A percentile compares a stretch with the other conserved stretches of the same genome.
These are phyloP conservation scores for Drosophila antonietae DNA, from an alignment of 2,888 invertebrate genomes.

Conservation along the genomic window DNA sequence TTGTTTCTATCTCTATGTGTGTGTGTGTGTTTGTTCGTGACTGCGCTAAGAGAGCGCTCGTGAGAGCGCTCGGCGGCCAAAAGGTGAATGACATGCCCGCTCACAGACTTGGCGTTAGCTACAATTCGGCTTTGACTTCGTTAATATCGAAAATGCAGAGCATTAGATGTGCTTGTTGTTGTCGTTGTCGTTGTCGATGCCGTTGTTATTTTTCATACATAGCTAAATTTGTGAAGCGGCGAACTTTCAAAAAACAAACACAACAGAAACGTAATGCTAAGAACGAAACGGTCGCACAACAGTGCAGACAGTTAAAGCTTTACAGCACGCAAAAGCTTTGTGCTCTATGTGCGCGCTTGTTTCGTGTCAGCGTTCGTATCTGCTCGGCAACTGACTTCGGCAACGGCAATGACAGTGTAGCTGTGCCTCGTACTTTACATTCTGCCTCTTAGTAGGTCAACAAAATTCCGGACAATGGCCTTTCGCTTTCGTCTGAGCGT, in stretches of 20 bases:
- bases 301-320: constrained; percentile 43
- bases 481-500: constrained; percentile 84
- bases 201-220: constrained; percentile 24
- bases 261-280: constrained; percentile 28
- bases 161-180: constrained; percentile 39
- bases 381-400: constrained; percentile 64
- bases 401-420: constrained; percentile 84
- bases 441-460: constrained; percentile 85
- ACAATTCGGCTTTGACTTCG: constrained; percentile 56
- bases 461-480: constrained; percentile 85
- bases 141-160: constrained; percentile 61
- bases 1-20: constrained; percentile 9
- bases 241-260: constrained; percentile 53
- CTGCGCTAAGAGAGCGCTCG: constrained; percentile 19
- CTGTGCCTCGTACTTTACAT: constrained; percentile 73
- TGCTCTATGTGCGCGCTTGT: constrained; percentile 13
- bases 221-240: constrained; percentile 47
- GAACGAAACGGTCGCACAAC: constrained; percentile 40
- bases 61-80: constrained; percentile 50
- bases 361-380: constrained; percentile 23
- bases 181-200: constrained; percentile 1
- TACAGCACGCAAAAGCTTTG: constrained; percentile 49
- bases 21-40: constrained; percentile 17
- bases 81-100: constrained; percentile 74
- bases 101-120: constrained; percentile 39